phyloP scores from a whole-genome alignment of 1,140 invertebrate genomes.

The Ditylenchus dipsaci region DNA sequence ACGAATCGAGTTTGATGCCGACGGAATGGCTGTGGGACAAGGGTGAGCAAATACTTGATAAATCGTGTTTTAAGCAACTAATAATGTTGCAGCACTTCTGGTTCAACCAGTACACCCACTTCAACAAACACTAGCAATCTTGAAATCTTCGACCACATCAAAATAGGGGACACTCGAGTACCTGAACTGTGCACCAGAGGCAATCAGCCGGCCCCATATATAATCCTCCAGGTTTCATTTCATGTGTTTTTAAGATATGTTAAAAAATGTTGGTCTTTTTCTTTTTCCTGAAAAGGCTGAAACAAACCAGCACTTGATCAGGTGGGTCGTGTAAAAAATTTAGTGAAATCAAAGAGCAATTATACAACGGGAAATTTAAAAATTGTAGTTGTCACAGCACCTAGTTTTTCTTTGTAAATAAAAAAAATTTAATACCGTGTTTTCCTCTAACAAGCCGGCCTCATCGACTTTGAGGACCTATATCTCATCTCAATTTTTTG shows the following conservation, averaged over 20 bases:
- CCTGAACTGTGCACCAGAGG: slow-evolving; percentile 37
- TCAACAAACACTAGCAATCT: neutral
- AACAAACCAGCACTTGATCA: too few species aligned
- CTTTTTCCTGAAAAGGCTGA: neutral
- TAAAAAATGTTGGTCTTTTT: neutral
- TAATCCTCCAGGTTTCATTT: slow-evolving; percentile 19
- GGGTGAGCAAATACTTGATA: slow-evolving; percentile 18
- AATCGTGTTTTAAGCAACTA: neutral
- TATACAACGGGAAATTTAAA: too few species aligned
- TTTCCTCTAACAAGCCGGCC: too few species aligned
- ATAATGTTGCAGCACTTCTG: neutral
- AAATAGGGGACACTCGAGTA: slow-evolving; percentile 37
- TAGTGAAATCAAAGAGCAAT: too few species aligned
- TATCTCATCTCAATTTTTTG: too few species aligned
- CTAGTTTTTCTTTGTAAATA: too few species aligned
- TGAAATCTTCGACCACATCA: slow-evolving; percentile 38
- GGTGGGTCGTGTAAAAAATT: too few species aligned
- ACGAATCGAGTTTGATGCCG: slow-evolving; percentile 31
- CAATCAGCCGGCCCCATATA: slow-evolving; percentile 24
- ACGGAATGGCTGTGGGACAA: slow-evolving; percentile 29
- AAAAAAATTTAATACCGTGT: too few species aligned
- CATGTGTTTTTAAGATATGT: neutral
- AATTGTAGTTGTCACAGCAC: too few species aligned
- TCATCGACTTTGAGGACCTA: too few species aligned
- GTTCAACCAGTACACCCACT: neutral